Evolutionary conservation across 2,797 vertebrate genomes (phyloP), one percentile per base, ranked within the genome.

Genomic region (Peromyscus nudipes): DNA sequence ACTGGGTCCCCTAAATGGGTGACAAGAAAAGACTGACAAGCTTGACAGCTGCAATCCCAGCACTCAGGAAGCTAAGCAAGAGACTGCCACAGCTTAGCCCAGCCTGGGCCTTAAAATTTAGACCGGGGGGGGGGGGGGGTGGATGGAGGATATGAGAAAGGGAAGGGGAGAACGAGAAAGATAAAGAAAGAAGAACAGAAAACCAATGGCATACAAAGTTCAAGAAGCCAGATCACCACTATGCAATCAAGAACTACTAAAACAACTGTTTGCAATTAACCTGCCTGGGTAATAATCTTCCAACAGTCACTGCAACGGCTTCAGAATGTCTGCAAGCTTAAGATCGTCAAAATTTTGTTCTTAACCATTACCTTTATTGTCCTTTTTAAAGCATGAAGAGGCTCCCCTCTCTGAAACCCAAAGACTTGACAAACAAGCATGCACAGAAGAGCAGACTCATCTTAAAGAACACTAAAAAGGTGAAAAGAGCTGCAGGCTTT

Each of bases 211-310:
- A 60, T n/a, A 76, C 43, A 65, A 90, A 89, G 23, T 6, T 27
- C 75, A 12, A 79, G 23, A 75, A 43, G 43, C 16, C 73, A 95
- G 37, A 94, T 52, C 21, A 92, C 17, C 40, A 73, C 37, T 16
- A 80, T 21, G 79, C 37, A 94, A 81, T 76, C 85, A 81, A 92
- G 64, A 14, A 81, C 23, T 67, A 75, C 34, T 79, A 87, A 94
- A 57, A 52, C 34, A 92, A 62, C 46, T 62, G 62, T 65, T 64
- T 82, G 27, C 27, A 92, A 65, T 64, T 83, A 93, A 91, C 52
- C 75, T 90, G 1, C 65, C 37, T n/a, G 64, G 25, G 71, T 40
- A 83, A 89, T 84, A 21, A 57, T 31, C 57, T 73, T 40, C 82
- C 77, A 73, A 81, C 23, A 60, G 49, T 8, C 88, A 25, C 6